Conservation (phyloP, 2,797 vertebrate genomes). For the Notolepis coatsorum region DNA sequence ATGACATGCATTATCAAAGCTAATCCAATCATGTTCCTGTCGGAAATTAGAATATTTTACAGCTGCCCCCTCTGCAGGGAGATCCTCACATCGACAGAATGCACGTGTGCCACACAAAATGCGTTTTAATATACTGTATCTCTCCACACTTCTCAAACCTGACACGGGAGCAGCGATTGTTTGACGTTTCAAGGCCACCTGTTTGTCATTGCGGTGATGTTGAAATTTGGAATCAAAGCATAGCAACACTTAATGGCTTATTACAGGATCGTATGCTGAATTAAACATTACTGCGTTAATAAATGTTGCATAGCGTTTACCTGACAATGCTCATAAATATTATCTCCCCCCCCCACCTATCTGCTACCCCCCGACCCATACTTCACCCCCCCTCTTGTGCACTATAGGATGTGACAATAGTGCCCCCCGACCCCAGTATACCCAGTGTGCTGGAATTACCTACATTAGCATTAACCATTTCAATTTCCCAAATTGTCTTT, state of each 20-base stretch:
- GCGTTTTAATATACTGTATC: too few species aligned
- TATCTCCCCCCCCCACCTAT: too few species aligned
- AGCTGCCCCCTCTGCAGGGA: constrained; percentile 37
- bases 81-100: constrained; percentile 32
- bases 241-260: constrained; percentile 78
- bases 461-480: constrained; percentile 77
- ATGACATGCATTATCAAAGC: constrained; percentile 71
- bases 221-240: constrained; percentile 72
- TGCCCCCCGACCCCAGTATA: constrained; percentile 18
- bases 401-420: constrained; percentile 30
- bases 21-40: constrained; percentile 67
- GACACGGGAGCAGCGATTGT: too few species aligned
- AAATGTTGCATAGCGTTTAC: constrained; percentile 81
- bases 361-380: constrained; percentile 25
- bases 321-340: constrained; percentile 80
- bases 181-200: constrained; percentile 72
- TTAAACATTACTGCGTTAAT: constrained; percentile 81
- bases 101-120: too few species aligned
- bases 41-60: constrained; percentile 67
- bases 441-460: constrained; percentile 62
- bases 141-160: too few species aligned
- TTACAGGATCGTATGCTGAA: constrained; percentile 76
- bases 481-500: constrained; percentile 78
- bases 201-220: constrained; percentile 68
- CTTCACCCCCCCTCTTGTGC: constrained; percentile 29